Evolutionary conservation across 2,888 invertebrate genomes (phyloP).

Genomic region (Cistogaster globosa): DNA sequence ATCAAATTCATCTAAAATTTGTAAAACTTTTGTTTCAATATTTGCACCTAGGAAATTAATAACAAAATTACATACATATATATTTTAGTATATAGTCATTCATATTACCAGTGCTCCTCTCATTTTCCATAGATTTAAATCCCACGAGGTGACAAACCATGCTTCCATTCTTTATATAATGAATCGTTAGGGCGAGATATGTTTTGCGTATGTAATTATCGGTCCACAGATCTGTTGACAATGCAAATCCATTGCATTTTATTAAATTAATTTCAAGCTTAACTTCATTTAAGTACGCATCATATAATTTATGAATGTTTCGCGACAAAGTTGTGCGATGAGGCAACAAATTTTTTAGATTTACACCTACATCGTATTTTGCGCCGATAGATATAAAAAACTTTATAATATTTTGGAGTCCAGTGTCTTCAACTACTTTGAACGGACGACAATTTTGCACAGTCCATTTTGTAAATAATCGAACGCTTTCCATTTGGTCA

Average conservation of each 20-base stretch:
- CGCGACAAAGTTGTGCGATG: background rate
- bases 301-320: background rate
- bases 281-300: background rate
- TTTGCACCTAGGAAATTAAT: conserved; percentile 8
- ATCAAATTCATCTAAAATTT: background rate
- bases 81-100: background rate
- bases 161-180: conserved; percentile 19
- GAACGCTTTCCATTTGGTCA: background rate
- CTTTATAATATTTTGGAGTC: conserved; percentile 27
- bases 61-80: conserved; percentile 1
- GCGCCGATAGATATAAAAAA: background rate
- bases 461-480: conserved; percentile 53
- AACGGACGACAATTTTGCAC: conserved; percentile 59
- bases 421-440: conserved; percentile 58
- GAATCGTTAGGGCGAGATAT: conserved; percentile 17
- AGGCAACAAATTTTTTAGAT: background rate
- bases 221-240: background rate
- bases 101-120: background rate
- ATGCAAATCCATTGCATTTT: background rate
- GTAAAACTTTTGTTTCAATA: conserved; percentile 10
- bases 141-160: conserved; percentile 11
- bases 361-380: background rate
- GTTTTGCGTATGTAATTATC: conserved; percentile 27
- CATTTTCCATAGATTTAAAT: conserved; percentile 21
- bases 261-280: background rate